Evolutionary conservation across 2,888 invertebrate species (phyloP).

Genomic region (Glyphotaelius pellucidus): DNA sequence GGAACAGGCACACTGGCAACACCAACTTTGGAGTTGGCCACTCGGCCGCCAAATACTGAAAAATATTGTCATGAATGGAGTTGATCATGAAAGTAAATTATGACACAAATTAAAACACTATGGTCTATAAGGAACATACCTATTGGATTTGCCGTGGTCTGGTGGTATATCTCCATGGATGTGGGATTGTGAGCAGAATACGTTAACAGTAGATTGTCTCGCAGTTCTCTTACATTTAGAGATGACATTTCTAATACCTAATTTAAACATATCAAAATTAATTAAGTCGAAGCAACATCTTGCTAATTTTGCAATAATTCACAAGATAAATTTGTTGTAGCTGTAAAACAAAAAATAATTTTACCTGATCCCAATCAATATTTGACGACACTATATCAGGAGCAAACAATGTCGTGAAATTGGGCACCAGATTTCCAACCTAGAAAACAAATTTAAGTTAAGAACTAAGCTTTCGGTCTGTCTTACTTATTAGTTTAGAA

Average conservation of each 20-base stretch:
- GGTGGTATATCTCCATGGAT: constrained; percentile 74
- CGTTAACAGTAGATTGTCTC: constrained; percentile 79
- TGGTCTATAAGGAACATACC: constrained; percentile 63
- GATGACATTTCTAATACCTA: constrained; percentile 77
- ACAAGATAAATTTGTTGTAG: not conserved
- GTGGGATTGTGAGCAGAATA: constrained; percentile 82
- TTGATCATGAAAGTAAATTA: not conserved
- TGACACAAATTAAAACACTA: not conserved
- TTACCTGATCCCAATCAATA: constrained; percentile 79
- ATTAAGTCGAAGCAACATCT: not conserved
- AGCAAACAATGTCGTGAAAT: constrained; percentile 74
- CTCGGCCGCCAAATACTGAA: constrained; percentile 68
- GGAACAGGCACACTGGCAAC: constrained; percentile 69
- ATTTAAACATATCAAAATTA: constrained; percentile 27
- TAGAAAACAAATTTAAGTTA: constrained; percentile 48
- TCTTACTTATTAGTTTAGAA: no score
- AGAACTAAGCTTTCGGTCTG: not conserved
- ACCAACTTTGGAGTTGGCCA: constrained; percentile 63
- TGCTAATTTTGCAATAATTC: not conserved
- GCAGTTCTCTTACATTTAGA: constrained; percentile 76
- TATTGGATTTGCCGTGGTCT: constrained; percentile 72
- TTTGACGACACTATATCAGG: constrained; percentile 74
- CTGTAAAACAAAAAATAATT: not conserved
- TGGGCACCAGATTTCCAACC: constrained; percentile 73
- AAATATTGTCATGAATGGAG: not conserved